phyloP scores from a whole-genome alignment of 1,140 invertebrate genomes.

The Antheraea mylitta region DNA sequence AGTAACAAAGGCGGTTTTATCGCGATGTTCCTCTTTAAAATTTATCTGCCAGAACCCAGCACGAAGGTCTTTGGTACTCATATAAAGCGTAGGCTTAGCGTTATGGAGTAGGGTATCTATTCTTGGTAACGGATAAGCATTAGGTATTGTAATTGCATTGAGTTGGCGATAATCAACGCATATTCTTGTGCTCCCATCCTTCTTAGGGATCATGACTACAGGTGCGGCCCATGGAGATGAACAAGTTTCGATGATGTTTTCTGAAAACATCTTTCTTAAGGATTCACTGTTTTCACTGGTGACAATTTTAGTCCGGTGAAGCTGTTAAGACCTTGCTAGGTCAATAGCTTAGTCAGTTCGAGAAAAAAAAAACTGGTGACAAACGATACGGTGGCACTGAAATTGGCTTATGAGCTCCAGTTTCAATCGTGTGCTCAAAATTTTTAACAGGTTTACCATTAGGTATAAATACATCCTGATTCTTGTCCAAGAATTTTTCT shows the following conservation, averaged over 20 bases:
- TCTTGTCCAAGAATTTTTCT: too few species aligned
- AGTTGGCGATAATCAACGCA: slow-evolving; percentile 30
- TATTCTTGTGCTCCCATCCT: slow-evolving; percentile 18
- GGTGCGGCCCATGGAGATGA: slow-evolving; percentile 31
- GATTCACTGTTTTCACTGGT: slow-evolving; percentile 9
- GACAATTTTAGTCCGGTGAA: too few species aligned
- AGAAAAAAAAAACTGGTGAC: too few species aligned
- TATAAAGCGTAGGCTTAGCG: slow-evolving; percentile 45
- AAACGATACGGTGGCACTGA: slow-evolving; percentile 30
- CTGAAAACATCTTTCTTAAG: slow-evolving; percentile 22
- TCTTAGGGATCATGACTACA: slow-evolving; percentile 32
- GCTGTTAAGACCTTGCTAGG: too few species aligned
- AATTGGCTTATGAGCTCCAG: slow-evolving; percentile 22
- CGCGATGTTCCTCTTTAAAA: slow-evolving; percentile 35
- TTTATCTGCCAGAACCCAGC: slow-evolving; percentile 56
- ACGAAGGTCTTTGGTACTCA: slow-evolving; percentile 45
- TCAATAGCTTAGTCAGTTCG: too few species aligned
- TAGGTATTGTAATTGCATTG: slow-evolving; percentile 27
- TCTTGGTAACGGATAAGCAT: slow-evolving; percentile 29
- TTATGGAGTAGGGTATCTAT: slow-evolving; percentile 30
- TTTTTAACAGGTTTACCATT: too few species aligned
- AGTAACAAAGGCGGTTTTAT: slow-evolving; percentile 64
- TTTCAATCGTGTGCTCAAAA: slow-evolving; percentile 21
- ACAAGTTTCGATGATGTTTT: slow-evolving; percentile 23
- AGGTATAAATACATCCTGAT: too few species aligned